A percentile compares a stretch with the other conserved stretches of the same genome.
Evolutionary conservation across 2,113 vertebrate genomes (phyloP).

Genomic region (Actinemys pallida): DNA sequence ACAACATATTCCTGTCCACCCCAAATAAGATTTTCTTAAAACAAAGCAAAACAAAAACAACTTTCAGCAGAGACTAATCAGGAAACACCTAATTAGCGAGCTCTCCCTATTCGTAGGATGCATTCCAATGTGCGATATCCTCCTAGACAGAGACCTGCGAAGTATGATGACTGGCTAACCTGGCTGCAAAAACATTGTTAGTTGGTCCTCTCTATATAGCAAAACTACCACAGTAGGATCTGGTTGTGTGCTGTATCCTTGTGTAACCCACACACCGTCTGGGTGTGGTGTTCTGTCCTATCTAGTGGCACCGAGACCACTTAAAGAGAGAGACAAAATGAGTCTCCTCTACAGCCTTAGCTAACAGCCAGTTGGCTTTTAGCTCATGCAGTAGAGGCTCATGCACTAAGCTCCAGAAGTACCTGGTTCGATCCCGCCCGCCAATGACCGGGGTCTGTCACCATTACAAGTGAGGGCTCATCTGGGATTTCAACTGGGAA

Average conservation of each 20-base stretch:
- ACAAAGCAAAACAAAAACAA: neutral
- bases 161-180: neutral
- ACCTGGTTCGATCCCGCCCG: too few species aligned
- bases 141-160: neutral
- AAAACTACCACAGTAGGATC: neutral
- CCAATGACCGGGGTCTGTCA: too few species aligned
- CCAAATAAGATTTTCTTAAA: neutral
- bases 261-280: too few species aligned
- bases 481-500: too few species aligned
- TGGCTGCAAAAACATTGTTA: neutral
- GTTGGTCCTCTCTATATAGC: neutral
- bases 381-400: too few species aligned
- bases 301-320: too few species aligned
- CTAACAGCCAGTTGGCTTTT: too few species aligned
- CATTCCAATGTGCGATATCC: neutral
- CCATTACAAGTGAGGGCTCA: too few species aligned
- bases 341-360: too few species aligned
- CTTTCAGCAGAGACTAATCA: neutral
- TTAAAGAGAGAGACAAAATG: too few species aligned
- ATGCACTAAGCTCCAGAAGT: too few species aligned
- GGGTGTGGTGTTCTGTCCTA: too few species aligned
- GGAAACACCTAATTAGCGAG: neutral
- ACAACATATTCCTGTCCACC: neutral
- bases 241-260: neutral
- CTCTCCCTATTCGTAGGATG: neutral